A percentile compares a stretch with the other conserved stretches of the same genome.
These are phyloP conservation scores for Philereme vetulata DNA, from an alignment of 2,888 invertebrate species.

Conservation along the genomic window DNA sequence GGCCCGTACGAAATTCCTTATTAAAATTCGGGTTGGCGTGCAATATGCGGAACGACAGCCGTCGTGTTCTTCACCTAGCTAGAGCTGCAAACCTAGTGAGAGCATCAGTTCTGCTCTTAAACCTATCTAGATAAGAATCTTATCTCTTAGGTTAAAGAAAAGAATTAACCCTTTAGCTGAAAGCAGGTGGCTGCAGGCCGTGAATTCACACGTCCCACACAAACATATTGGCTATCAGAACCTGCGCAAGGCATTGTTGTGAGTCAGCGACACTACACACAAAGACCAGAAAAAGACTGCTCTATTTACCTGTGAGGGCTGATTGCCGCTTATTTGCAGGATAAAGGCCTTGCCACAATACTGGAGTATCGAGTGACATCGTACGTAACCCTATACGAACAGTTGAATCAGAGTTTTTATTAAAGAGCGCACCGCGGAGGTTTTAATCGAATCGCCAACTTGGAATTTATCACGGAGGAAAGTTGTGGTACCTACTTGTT, in stretches of 20 bases:
- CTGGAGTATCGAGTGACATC: constrained; percentile 38
- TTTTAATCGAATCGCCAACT: constrained; percentile 12
- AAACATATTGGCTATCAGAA: constrained; percentile 26
- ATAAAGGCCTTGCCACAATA: constrained; percentile 38
- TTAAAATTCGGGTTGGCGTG: too few species aligned
- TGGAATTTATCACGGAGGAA: constrained; percentile 6
- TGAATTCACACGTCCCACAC: constrained; percentile 28
- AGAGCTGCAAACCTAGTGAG: too few species aligned
- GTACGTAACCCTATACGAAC: constrained; percentile 34
- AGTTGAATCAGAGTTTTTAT: constrained; percentile 35
- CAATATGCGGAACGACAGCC: too few species aligned
- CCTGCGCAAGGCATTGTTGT: constrained; percentile 27
- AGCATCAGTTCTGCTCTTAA: too few species aligned
- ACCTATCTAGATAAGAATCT: too few species aligned
- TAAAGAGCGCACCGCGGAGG: constrained; percentile 32
- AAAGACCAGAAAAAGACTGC: constrained; percentile 33
- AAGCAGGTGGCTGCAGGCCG: constrained; percentile 7
- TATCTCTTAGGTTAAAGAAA: too few species aligned
- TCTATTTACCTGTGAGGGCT: constrained; percentile 34
- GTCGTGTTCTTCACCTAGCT: too few species aligned
- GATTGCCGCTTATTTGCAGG: constrained; percentile 39
- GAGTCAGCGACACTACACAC: constrained; percentile 37
- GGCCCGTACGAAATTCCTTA: too few species aligned
- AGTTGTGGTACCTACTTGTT: not conserved
- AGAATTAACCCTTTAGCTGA: not conserved